Conservation (phyloP, 2,888 invertebrate genomes). For the Sphinx pinastri region DNA sequence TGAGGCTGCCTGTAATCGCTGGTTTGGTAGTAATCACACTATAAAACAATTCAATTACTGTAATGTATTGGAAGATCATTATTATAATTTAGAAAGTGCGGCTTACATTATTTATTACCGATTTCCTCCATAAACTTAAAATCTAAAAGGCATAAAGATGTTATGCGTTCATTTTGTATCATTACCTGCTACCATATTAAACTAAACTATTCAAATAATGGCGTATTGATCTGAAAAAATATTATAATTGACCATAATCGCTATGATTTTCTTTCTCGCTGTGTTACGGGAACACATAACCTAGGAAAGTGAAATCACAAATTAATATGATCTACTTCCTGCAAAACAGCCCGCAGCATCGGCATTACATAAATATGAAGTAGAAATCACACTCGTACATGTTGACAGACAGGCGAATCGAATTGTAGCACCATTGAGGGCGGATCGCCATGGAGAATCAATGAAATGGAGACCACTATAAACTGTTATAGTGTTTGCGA, state of each 20-base stretch:
- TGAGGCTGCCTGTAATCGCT: conserved; percentile 33
- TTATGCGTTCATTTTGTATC: neutral
- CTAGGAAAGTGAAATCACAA: conserved; percentile 20
- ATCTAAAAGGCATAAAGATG: neutral
- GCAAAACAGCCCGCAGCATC: conserved; percentile 12
- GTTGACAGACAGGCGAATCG: conserved; percentile 50
- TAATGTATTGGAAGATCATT: conserved; percentile 27
- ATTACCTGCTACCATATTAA: neutral
- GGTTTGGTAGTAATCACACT: conserved; percentile 37
- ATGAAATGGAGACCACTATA: conserved; percentile 39
- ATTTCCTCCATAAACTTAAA: neutral
- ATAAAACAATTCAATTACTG: conserved; percentile 38
- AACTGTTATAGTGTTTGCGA: neutral
- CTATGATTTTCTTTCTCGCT: neutral
- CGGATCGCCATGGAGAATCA: conserved; percentile 57
- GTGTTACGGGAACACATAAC: conserved; percentile 4
- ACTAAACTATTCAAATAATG: neutral
- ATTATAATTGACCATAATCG: neutral
- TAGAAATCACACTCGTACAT: conserved; percentile 38
- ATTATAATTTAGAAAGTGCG: conserved; percentile 13
- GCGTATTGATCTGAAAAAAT: neutral
- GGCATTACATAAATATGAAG: conserved; percentile 42
- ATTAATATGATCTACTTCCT: conserved; percentile 23
- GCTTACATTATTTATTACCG: neutral
- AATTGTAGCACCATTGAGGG: conserved; percentile 56